A percentile compares a stretch with the other conserved stretches of the same genome.
Evolutionary conservation across 2,888 invertebrate species (phyloP).

Genomic region (Tenthredo notha): DNA sequence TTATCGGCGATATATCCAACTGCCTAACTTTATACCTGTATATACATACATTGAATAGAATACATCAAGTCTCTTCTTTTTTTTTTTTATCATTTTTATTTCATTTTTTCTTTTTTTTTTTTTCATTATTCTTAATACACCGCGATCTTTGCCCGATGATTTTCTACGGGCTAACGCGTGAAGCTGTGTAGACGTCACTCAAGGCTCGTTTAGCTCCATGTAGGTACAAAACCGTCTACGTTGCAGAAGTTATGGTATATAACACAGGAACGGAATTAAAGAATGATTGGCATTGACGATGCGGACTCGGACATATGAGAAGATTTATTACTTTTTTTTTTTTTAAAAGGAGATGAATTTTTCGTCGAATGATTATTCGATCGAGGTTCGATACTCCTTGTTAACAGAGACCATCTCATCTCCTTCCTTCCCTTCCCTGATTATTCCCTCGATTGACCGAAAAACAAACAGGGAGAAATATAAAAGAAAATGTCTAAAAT

Average conservation of each 20-base stretch:
- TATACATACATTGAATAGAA: not conserved
- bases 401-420: no score
- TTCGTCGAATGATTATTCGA: not conserved
- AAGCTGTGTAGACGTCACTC: conserved; percentile 46
- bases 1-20: not conserved
- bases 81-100: not conserved
- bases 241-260: not conserved
- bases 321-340: not conserved
- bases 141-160: conserved; percentile 44
- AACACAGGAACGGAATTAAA: conserved; percentile 22
- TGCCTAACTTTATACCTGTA: not conserved
- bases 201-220: conserved; percentile 47
- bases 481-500: not conserved
- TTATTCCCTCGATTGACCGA: not conserved
- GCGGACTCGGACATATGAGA: not conserved
- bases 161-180: conserved; percentile 12
- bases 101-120: conserved; percentile 2
- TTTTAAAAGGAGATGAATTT: no score
- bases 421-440: not conserved
- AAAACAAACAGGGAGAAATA: no score
- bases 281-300: conserved; percentile 40
- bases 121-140: not conserved
- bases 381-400: no score
- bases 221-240: not conserved
- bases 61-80: conserved; percentile 51